Conservation (phyloP, 1,140 invertebrate genomes). For the Pentalonia nigronervosa region DNA sequence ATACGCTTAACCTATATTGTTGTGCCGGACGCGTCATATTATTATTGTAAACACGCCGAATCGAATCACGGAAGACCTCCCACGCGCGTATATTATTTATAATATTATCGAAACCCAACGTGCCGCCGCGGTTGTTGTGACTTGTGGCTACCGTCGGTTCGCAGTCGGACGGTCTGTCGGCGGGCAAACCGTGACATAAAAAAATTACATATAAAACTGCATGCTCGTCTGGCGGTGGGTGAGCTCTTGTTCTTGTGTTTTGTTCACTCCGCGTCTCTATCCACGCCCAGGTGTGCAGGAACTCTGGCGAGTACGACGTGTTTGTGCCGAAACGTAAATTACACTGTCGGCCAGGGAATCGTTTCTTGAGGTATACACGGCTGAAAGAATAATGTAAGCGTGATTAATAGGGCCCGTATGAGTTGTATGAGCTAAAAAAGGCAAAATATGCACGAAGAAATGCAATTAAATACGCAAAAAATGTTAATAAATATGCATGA, state of each 20-base stretch:
- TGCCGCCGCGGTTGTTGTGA: not conserved
- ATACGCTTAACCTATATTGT: not conserved
- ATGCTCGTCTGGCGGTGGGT: not conserved
- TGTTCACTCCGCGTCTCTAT: not conserved
- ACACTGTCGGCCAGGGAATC: not conserved
- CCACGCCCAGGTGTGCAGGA: not conserved
- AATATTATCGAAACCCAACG: not conserved
- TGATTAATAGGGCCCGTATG: not conserved
- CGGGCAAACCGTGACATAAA: not conserved
- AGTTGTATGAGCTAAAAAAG: too few species aligned
- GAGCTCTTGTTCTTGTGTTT: not conserved
- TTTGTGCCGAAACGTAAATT: not conserved
- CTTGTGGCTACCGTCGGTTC: not conserved
- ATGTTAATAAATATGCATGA: too few species aligned
- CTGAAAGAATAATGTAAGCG: not conserved
- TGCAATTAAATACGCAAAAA: too few species aligned
- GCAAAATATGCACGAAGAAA: too few species aligned
- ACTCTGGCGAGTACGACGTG: not conserved
- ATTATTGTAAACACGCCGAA: slow-evolving; percentile 12
- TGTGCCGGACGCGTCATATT: not conserved
- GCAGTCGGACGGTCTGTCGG: not conserved
- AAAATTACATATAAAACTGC: not conserved
- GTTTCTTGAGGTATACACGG: not conserved
- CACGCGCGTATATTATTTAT: not conserved
- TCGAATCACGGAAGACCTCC: slow-evolving; percentile 25